A percentile compares a stretch with the other conserved stretches of the same genome.
These are phyloP conservation scores for Heteromyza rotundicornis DNA, from an alignment of 2,888 invertebrate genomes.

Conservation along the genomic window DNA sequence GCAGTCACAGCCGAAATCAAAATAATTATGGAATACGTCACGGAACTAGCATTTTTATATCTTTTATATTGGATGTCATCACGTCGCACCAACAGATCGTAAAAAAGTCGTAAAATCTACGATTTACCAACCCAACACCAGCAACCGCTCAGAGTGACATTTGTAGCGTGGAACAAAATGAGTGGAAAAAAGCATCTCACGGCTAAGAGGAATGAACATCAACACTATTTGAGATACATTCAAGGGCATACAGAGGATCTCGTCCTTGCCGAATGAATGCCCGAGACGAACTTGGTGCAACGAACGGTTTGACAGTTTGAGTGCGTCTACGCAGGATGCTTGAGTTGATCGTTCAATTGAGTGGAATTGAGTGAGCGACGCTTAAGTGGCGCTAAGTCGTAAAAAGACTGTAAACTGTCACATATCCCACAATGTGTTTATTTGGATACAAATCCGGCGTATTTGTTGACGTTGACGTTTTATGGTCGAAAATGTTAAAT, in stretches of 20 bases:
- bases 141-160: neutral
- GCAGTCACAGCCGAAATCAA: conserved; percentile 32
- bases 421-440: conserved; percentile 47
- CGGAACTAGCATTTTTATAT: conserved; percentile 50
- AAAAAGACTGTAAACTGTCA: conserved; percentile 56
- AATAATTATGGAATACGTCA: conserved; percentile 56
- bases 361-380: too few relatives aligned
- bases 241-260: neutral
- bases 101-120: conserved; percentile 57
- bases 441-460: conserved; percentile 52
- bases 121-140: conserved; percentile 18
- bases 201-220: too few relatives aligned
- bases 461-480: conserved; percentile 49
- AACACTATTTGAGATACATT: too few relatives aligned
- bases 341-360: too few relatives aligned
- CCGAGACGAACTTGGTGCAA: conserved; percentile 32
- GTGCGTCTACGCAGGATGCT: too few relatives aligned
- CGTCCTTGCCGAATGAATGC: neutral
- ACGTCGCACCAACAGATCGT: conserved; percentile 58
- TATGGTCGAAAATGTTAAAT: conserved; percentile 44
- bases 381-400: conserved; percentile 58
- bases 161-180: neutral
- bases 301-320: too few relatives aligned
- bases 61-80: conserved; percentile 57
- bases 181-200: neutral